Conservation (phyloP, 2,888 invertebrate genomes). For the Callosobruchus maculatus region DNA sequence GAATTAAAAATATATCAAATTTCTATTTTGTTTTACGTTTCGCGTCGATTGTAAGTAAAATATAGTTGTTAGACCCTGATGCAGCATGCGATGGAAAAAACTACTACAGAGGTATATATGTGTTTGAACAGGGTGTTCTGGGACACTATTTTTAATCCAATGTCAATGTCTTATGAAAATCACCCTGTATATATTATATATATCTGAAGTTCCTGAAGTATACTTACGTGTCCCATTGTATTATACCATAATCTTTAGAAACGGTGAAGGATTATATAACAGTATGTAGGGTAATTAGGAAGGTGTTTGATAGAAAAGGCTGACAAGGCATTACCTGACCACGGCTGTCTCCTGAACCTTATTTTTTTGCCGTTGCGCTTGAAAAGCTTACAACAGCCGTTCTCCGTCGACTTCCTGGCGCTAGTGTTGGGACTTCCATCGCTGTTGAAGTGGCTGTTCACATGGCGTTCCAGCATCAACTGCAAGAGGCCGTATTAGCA, state of each 20-base stretch:
- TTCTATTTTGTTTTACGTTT: too few relatives aligned
- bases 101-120: background rate
- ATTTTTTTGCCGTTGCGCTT: constrained; percentile 85
- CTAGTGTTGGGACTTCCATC: constrained; percentile 57
- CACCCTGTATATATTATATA: constrained; percentile 16
- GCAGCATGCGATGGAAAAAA: background rate
- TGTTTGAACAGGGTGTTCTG: background rate
- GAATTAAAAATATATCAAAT: too few relatives aligned
- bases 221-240: constrained; percentile 19
- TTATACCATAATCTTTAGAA: constrained; percentile 6
- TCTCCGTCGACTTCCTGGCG: constrained; percentile 70
- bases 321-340: constrained; percentile 66
- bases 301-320: background rate
- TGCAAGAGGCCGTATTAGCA: constrained; percentile 48
- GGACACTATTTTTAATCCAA: background rate
- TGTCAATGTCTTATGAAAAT: constrained; percentile 13
- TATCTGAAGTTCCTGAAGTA: constrained; percentile 8
- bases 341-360: constrained; percentile 81
- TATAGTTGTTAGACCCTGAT: background rate
- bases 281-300: background rate
- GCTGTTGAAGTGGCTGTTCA: constrained; percentile 84
- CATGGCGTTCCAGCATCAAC: constrained; percentile 85
- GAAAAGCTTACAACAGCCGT: constrained; percentile 72
- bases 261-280: constrained; percentile 4
- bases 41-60: background rate